Percentiles rank a stretch among this genome's conserved stretches.
phyloP scores from a whole-genome alignment of 2,888 invertebrate species.

The Parnassius smintheus region DNA sequence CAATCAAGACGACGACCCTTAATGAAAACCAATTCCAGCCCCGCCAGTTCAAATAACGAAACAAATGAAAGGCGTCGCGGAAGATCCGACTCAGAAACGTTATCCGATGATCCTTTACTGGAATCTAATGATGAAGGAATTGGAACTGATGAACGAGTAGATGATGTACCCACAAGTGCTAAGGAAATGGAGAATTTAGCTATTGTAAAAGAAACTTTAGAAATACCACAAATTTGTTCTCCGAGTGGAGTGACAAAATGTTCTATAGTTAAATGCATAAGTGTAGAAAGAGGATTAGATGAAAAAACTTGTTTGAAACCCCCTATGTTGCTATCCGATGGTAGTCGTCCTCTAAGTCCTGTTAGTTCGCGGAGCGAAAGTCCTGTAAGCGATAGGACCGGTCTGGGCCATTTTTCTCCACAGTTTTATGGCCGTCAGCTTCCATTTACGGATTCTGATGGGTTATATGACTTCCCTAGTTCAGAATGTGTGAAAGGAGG shows the following conservation, averaged over 20 bases:
- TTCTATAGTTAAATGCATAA: slow-evolving; percentile 79
- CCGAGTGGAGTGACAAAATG: slow-evolving; percentile 76
- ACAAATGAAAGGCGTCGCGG: slow-evolving; percentile 79
- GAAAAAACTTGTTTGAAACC: slow-evolving; percentile 67
- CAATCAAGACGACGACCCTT: slow-evolving; percentile 82
- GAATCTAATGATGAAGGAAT: slow-evolving; percentile 90
- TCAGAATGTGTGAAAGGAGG: slow-evolving; percentile 84
- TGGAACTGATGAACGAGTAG: slow-evolving; percentile 88
- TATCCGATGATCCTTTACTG: slow-evolving; percentile 85
- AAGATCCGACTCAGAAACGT: slow-evolving; percentile 87
- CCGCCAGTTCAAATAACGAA: slow-evolving; percentile 67
- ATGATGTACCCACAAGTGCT: slow-evolving; percentile 86
- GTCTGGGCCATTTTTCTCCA: slow-evolving; percentile 85
- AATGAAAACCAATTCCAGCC: slow-evolving; percentile 81
- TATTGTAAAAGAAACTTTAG: slow-evolving; percentile 68
- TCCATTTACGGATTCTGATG: slow-evolving; percentile 90
- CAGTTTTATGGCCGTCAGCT: slow-evolving; percentile 86
- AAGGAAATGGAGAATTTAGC: slow-evolving; percentile 80
- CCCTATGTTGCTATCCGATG: slow-evolving; percentile 80
- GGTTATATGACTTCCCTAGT: slow-evolving; percentile 89
- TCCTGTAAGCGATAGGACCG: slow-evolving; percentile 87
- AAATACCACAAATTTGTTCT: slow-evolving; percentile 71
- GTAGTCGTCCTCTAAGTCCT: slow-evolving; percentile 83
- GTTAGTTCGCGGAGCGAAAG: slow-evolving; percentile 90
- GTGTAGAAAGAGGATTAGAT: slow-evolving; percentile 78